Evolutionary conservation across 2,888 invertebrate genomes (phyloP).

Genomic region (Amblyjoppa fuscipennis): DNA sequence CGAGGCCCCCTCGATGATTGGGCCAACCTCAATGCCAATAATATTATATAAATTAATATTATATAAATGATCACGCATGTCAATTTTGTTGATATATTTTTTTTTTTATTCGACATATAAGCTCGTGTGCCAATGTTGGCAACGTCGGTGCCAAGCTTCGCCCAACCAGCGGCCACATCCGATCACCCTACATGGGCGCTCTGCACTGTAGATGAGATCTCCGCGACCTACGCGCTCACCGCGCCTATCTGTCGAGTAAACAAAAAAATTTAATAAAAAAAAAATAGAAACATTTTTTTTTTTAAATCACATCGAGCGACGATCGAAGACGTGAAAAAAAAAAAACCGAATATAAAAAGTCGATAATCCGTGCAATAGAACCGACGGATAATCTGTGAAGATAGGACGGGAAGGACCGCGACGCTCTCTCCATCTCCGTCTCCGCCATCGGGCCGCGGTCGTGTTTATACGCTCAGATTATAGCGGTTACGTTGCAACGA

Average conservation of each 20-base stretch:
- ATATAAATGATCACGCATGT: no score
- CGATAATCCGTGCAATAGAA: slow-evolving; percentile 83
- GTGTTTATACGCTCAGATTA: slow-evolving; percentile 54
- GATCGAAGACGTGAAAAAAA: slow-evolving; percentile 44
- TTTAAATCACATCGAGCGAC: slow-evolving; percentile 57
- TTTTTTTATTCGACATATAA: no score
- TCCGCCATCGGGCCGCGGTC: slow-evolving; percentile 49
- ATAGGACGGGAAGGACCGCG: slow-evolving; percentile 72
- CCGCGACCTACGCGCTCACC: background rate
- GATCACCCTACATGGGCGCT: no score
- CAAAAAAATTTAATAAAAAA: background rate
- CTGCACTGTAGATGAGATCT: no score
- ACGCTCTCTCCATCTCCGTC: slow-evolving; percentile 33
- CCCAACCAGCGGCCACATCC: no score
- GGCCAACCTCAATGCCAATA: no score
- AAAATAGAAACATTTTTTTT: background rate
- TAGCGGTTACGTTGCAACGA: slow-evolving; percentile 52
- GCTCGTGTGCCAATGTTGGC: no score
- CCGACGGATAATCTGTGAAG: slow-evolving; percentile 80
- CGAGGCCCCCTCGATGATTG: no score
- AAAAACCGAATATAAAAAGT: slow-evolving; percentile 71
- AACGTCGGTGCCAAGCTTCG: no score
- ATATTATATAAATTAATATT: no score
- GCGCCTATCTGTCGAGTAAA: background rate
- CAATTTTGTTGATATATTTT: no score